phyloP scores from a whole-genome alignment of 53 echinoderm and acorn worm species.

The Stichopus horrens region DNA sequence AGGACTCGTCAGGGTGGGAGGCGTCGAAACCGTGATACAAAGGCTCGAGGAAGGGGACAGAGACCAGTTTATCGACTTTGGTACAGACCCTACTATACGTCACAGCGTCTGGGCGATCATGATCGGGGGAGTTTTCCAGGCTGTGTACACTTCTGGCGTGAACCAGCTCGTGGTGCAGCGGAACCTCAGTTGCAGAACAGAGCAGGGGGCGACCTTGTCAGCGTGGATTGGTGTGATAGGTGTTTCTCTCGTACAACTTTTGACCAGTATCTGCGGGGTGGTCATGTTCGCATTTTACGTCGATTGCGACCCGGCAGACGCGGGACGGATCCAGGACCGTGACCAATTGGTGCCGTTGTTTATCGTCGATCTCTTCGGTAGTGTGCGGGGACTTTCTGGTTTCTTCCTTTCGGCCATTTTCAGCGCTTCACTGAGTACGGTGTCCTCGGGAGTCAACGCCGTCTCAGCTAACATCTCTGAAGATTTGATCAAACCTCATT shows the following conservation, averaged over 20 bases:
- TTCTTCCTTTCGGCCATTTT: constrained; percentile 66
- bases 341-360: constrained; percentile 63
- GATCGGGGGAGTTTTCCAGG: constrained; percentile 64
- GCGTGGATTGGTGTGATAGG: constrained; percentile 44
- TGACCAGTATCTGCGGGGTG: constrained; percentile 45
- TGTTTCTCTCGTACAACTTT: neutral
- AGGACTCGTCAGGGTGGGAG: constrained; percentile 32
- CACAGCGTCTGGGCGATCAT: constrained; percentile 65
- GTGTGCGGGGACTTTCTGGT: constrained; percentile 61
- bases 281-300: constrained; percentile 58
- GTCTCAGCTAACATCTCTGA: constrained; percentile 41
- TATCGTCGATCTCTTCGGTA: constrained; percentile 59
- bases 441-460: constrained; percentile 42
- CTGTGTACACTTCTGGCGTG: constrained; percentile 48
- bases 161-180: constrained; percentile 71
- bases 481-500: constrained; percentile 45
- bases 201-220: constrained; percentile 50
- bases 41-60: constrained; percentile 11
- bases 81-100: constrained; percentile 56
- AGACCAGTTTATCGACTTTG: constrained; percentile 35
- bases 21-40: constrained; percentile 10
- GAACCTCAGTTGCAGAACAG: constrained; percentile 52
- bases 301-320: constrained; percentile 44
- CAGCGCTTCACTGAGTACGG: constrained; percentile 68
- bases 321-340: constrained; percentile 35